These are phyloP conservation scores for Psophia crepitans DNA, from an alignment of 2,113 vertebrate species.

Conservation along the genomic window DNA sequence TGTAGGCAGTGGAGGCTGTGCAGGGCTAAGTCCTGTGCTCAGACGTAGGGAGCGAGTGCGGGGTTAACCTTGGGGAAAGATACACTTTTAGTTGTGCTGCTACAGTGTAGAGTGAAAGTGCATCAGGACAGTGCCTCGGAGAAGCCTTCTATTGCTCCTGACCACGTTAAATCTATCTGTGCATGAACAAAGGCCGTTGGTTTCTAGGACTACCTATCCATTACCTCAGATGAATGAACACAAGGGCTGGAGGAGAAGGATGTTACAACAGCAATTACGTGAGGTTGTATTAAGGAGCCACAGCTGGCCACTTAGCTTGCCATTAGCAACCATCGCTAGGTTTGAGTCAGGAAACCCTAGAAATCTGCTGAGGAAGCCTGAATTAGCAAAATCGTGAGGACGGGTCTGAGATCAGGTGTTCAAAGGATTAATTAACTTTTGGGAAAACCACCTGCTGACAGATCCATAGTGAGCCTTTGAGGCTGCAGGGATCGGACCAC, in stretches of 20 bases:
- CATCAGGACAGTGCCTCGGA: background rate
- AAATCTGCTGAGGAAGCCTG: constrained; percentile 7
- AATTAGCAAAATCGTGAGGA: background rate
- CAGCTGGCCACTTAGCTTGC: constrained; percentile 53
- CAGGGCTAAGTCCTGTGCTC: background rate
- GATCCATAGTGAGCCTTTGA: background rate
- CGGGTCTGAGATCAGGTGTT: constrained; percentile 10
- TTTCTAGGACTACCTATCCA: constrained; percentile 2
- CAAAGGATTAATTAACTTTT: background rate
- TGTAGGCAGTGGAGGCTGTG: accelerated
- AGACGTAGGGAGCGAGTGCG: background rate
- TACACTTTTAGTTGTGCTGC: background rate
- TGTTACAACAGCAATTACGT: background rate
- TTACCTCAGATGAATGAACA: background rate
- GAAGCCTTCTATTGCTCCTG: background rate
- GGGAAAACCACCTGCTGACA: background rate
- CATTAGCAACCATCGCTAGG: background rate
- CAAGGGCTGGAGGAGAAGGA: background rate
- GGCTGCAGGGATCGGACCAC: background rate
- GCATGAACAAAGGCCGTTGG: background rate
- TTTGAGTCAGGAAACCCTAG: background rate
- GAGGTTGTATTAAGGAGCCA: constrained; percentile 19
- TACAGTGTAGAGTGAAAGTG: background rate
- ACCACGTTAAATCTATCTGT: background rate
- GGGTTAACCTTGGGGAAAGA: background rate